Base-by-base conservation (phyloP, 2,888 invertebrate species). In the Lepidocyrtinus sp. region DNA sequence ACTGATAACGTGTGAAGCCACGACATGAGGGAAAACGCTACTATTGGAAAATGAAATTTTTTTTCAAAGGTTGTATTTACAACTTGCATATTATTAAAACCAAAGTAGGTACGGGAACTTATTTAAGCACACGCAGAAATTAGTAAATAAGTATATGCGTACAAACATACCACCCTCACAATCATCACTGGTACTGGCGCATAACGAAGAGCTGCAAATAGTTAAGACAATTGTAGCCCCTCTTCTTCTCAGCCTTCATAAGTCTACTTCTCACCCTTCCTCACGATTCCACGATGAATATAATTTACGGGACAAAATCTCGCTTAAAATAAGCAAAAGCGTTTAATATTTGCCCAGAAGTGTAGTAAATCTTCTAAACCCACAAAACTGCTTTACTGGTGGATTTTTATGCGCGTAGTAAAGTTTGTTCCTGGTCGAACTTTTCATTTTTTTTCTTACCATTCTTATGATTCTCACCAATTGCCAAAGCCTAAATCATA, bases 381-480 rank as follows among this genome's bases (percentile, higher is more conserved):
- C 73, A 64, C 73, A 73, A 73, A n/a, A 64, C 64, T 64, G 73
- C 50, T 62, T n/a, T n/a, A 55, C 3, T 17, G 55, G 17, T 55
- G 55, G 55, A 55, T 55, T 55, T 55, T n/a, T 55, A 55, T 55
- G 55, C n/a, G 17, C 17, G 55, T n/a, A 15, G 55, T 55, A 12
- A 55, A 55, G n/a, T 59, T 1, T 25, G 26, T 25, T 25, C 7
- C 21, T 1, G 67, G 67, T 74, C 74, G 74, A 74, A 67, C 67
- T 74, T 72, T 55, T 17, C 55, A 62, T 72, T 72, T 63, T 45
- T 26, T 46, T 68, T 74, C 55, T 67, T 22, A 67, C 74, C 67
- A 74, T 74, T 74, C 61, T 65, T 67, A 59, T 65, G 21, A 27
- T 74, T 74, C 74, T 67, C 74, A 74, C 55, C 67, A 74, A 17